Percentiles rank a stretch among this genome's conserved stretches.
These are phyloP conservation scores for Apodemia duryi DNA, from an alignment of 2,888 invertebrate species.

Conservation along the genomic window DNA sequence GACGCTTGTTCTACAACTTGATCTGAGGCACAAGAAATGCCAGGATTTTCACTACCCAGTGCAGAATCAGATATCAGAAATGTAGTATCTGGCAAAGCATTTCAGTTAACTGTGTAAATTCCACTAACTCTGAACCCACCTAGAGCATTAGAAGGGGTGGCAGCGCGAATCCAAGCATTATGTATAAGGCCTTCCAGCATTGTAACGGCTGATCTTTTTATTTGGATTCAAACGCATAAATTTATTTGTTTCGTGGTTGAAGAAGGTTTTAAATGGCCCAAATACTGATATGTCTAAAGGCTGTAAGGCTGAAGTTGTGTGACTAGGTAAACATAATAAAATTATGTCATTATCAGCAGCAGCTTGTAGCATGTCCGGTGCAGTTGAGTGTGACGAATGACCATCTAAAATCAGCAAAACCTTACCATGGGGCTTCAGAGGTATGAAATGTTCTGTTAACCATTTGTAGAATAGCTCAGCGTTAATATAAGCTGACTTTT, in stretches of 20 bases:
- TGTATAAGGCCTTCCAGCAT: conserved; percentile 22
- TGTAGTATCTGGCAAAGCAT: conserved; percentile 24
- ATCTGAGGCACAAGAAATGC: not conserved
- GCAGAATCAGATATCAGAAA: conserved; percentile 19
- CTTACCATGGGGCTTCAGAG: conserved; percentile 26
- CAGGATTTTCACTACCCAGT: conserved; percentile 24
- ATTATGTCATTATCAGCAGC: conserved; percentile 28
- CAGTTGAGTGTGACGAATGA: conserved; percentile 34
- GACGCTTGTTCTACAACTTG: not conserved
- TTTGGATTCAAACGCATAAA: conserved; percentile 29
- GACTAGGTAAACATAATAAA: conserved; percentile 27
- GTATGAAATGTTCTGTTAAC: conserved; percentile 16
- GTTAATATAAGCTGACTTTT: too few relatives aligned
- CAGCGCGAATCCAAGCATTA: too few relatives aligned
- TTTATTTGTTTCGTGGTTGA: conserved; percentile 28
- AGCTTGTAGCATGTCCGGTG: conserved; percentile 29
- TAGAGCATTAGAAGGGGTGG: conserved; percentile 28
- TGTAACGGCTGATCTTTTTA: conserved; percentile 31
- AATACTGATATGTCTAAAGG: conserved; percentile 27
- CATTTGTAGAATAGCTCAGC: not conserved
- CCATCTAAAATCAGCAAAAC: conserved; percentile 32
- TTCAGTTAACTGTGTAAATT: conserved; percentile 31
- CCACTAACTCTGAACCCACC: conserved; percentile 32
- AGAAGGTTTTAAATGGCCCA: conserved; percentile 18
- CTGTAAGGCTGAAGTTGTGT: conserved; percentile 23